Base-by-base conservation (phyloP, 2,113 vertebrate species). In the Ceyx cyanopectus region DNA sequence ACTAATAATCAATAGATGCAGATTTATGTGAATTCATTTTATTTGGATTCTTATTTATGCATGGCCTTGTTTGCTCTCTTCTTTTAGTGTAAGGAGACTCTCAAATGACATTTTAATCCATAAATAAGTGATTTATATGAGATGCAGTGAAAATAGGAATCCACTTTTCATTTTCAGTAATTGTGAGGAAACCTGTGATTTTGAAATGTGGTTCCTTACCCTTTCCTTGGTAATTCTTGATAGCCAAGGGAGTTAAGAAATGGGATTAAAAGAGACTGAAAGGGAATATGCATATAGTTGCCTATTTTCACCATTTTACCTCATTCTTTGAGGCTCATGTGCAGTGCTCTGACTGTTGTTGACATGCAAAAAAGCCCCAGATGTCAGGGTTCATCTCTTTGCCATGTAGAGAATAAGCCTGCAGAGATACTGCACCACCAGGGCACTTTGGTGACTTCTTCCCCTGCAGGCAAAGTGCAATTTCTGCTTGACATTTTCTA, bases 401-500 rank as follows among this genome's bases (percentile, higher is more conserved):
- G 48, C 77, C 1, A 0, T 53, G 48, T 37, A 15, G 14, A 54
- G 77, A 92, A 84, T 32, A 77, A 93, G 90, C 90, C 83, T 81
- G 66, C 65, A 91, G 90, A 89, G 81, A 68, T 46, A 48, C 14
- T 65, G 54, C 72, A 80, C 51, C 82, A 92, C 18, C 0, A 3
- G 2, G 87, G 70, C n/a, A 74, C 80, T 65, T 89, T 24, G 0
- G 23, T 50, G 84, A 34, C 65, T 92, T 90, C 68, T 79, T 76
- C 41, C 73, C 94, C 94, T 53, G 72, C 53, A 93, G 93, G 87
- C 87, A 90, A 86, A 94, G 51, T 85, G 77, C 83, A 90, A 92
- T 96, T 96, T 97, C 95, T 95, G 94, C 96, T 95, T 96, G 93
- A 96, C 96, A 95, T 93, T 96, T 95, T 76, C 63, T 20, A 48